Evolutionary conservation across 2,888 invertebrate species (phyloP).

Genomic region (Keiferia lycopersicella): DNA sequence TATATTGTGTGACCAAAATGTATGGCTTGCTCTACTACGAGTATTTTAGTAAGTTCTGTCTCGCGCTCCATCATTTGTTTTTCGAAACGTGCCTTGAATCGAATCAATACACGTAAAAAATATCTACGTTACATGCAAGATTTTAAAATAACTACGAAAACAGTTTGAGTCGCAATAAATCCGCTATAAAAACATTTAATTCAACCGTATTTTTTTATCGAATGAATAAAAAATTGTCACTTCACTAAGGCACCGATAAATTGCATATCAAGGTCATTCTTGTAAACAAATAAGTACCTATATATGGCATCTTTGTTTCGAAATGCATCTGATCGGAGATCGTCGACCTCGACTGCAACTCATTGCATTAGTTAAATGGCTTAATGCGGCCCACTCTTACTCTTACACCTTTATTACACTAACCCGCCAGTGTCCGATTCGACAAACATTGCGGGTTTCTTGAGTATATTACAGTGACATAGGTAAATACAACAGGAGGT

Average conservation of each 20-base stretch:
- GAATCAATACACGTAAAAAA: neutral
- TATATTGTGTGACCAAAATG: neutral
- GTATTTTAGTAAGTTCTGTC: neutral
- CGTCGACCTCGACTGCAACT: slow-evolving; percentile 8
- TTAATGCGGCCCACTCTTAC: neutral
- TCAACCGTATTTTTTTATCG: neutral
- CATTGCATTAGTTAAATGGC: slow-evolving; percentile 10
- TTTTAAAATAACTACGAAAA: neutral
- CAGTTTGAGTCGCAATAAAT: neutral
- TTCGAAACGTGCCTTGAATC: neutral
- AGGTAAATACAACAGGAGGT: no score
- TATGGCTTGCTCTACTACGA: neutral
- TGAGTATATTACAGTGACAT: no score
- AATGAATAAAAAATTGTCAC: neutral
- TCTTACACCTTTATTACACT: no score
- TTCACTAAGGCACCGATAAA: neutral
- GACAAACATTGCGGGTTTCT: no score
- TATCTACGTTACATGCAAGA: no score
- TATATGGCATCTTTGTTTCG: neutral
- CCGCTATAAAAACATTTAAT: neutral
- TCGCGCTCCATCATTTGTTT: neutral
- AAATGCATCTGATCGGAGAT: slow-evolving; percentile 9
- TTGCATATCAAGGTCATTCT: slow-evolving; percentile 1
- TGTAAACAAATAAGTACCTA: neutral
- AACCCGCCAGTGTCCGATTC: no score